Evolutionary conservation across 1,140 invertebrate species (phyloP).

Genomic region (Tetramorium simillimum): DNA sequence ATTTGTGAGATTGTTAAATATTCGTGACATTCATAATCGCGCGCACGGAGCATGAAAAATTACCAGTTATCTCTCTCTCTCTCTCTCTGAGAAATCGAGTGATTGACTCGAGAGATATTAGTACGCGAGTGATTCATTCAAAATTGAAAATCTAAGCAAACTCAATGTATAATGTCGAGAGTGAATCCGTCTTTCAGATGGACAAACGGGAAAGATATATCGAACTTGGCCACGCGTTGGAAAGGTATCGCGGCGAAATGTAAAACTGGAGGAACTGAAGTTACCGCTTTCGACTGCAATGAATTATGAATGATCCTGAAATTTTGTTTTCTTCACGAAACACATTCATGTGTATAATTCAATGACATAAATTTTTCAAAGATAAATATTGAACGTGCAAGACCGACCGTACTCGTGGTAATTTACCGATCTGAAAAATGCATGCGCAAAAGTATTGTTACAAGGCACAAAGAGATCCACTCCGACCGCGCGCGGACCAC

Average conservation of each 20-base stretch:
- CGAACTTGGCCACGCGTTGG: not conserved
- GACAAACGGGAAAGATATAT: not conserved
- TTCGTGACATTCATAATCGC: not conserved
- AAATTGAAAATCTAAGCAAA: not conserved
- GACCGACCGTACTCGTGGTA: no score
- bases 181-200: slow-evolving; percentile 4
- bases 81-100: not conserved
- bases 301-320: not conserved
- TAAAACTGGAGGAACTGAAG: not conserved
- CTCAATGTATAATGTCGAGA: not conserved
- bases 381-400: no score
- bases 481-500: no score
- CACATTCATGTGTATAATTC: no score
- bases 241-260: not conserved
- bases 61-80: no score
- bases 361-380: no score
- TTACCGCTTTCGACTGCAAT: slow-evolving; percentile 3
- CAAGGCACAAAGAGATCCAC: no score
- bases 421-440: no score
- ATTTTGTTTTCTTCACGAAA: not conserved
- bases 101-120: not conserved
- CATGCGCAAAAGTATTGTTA: no score
- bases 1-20: not conserved
- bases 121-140: not conserved
- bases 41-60: not conserved